phyloP scores from a whole-genome alignment of 2,113 vertebrate species.

The Scortum barcoo region DNA sequence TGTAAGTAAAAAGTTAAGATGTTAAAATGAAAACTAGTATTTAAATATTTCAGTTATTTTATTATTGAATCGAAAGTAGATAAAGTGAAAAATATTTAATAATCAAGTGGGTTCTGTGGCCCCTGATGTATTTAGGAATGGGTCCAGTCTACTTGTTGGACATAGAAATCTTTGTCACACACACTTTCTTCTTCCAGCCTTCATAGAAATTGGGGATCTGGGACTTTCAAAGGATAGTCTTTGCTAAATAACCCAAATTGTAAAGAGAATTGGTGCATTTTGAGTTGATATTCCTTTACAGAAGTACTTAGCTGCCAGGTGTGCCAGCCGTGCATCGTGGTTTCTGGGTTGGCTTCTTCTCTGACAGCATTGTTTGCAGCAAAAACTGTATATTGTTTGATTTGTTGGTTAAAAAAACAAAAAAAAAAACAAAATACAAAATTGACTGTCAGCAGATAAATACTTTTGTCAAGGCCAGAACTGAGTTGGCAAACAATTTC shows the following conservation, averaged over 20 bases:
- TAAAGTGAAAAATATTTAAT: neutral
- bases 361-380: constrained; percentile 16
- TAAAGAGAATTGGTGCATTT: neutral
- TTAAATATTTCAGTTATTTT: no score
- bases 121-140: neutral
- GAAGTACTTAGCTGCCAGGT: constrained; percentile 8
- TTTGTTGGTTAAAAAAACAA: no score
- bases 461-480: constrained; percentile 25
- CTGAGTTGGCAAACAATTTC: neutral
- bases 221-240: neutral
- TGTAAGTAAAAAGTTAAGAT: no score
- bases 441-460: constrained; percentile 22
- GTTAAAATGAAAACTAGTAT: no score
- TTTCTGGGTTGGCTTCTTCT: constrained; percentile 11
- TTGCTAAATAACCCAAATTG: neutral
- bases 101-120: neutral
- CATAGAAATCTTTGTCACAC: no score
- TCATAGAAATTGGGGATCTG: neutral
- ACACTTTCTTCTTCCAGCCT: neutral
- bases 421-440: constrained; percentile 21
- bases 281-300: neutral
- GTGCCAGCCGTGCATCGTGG: constrained; percentile 22
- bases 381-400: neutral
- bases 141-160: neutral
- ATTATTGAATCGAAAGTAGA: neutral